Percentiles rank a stretch among this genome's conserved stretches.
phyloP scores from a whole-genome alignment of 2,113 vertebrate genomes.

The Furnarius figulus region DNA sequence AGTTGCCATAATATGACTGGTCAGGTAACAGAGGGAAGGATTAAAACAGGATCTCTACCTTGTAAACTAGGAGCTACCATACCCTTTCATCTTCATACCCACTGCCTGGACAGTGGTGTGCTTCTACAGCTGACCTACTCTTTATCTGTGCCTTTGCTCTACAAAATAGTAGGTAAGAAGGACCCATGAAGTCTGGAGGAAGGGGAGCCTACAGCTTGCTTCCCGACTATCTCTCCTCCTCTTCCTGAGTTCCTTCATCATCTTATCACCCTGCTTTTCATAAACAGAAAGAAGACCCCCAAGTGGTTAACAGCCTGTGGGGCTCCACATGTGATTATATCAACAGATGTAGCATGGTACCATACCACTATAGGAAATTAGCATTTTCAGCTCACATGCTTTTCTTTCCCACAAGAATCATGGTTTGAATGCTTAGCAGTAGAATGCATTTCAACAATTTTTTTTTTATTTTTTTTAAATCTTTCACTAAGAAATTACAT shows the following conservation, averaged over 20 bases:
- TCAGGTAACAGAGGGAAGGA: neutral
- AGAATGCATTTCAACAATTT: neutral
- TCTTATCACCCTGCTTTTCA: neutral
- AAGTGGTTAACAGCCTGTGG: neutral
- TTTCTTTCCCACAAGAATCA: slow-evolving; percentile 17
- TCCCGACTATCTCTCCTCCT: neutral
- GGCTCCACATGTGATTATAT: neutral
- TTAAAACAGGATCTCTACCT: neutral
- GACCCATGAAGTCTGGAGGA: neutral
- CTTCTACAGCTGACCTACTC: neutral
- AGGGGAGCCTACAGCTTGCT: neutral
- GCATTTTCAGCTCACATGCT: slow-evolving; percentile 10
- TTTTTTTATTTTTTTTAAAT: too few relatives aligned
- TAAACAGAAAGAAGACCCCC: neutral
- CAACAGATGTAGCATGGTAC: neutral
- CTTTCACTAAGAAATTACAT: neutral
- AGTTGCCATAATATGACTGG: accelerated
- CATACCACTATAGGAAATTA: neutral
- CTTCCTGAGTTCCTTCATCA: neutral
- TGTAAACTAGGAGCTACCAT: neutral
- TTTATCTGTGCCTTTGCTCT: neutral
- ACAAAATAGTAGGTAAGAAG: neutral
- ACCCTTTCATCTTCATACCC: neutral
- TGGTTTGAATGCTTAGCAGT: slow-evolving; percentile 5
- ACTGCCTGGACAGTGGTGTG: too few relatives aligned